Conservation (phyloP, 2,797 vertebrate genomes). For the Neosilurus hyrtlii region DNA sequence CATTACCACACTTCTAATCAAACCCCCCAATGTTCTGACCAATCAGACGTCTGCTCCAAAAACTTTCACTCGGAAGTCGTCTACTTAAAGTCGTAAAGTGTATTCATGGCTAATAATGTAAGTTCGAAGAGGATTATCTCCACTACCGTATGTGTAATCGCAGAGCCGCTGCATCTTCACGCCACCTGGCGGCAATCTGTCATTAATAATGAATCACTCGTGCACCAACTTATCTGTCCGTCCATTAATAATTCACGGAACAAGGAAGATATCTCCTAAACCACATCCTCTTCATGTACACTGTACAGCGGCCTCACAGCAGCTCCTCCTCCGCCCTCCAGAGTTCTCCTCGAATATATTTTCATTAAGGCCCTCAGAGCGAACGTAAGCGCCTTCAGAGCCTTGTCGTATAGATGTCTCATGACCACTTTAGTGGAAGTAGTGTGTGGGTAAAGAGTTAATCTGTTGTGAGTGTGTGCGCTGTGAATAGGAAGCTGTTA, state of each 20-base stretch:
- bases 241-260: background rate
- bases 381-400: background rate
- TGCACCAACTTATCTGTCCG: background rate
- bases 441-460: too few species aligned
- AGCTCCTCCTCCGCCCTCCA: too few species aligned
- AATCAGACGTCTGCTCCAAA: background rate
- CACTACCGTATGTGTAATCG: too few species aligned
- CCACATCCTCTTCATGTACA: background rate
- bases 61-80: background rate
- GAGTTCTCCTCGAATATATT: background rate
- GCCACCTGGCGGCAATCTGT: background rate
- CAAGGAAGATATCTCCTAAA: background rate
- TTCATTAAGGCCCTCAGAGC: background rate
- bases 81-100: background rate
- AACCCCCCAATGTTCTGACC: background rate
- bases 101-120: background rate
- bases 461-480: too few species aligned
- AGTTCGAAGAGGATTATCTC: background rate
- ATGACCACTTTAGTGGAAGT: too few species aligned
- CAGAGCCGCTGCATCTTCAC: background rate
- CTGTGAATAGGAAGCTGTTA: background rate
- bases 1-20: too few species aligned
- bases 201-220: slow-evolving; percentile 3
- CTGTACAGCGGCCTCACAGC: background rate
- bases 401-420: background rate